These are phyloP conservation scores for Stenopsyche tienmushanensis DNA, from an alignment of 1,140 invertebrate species.

Conservation along the genomic window DNA sequence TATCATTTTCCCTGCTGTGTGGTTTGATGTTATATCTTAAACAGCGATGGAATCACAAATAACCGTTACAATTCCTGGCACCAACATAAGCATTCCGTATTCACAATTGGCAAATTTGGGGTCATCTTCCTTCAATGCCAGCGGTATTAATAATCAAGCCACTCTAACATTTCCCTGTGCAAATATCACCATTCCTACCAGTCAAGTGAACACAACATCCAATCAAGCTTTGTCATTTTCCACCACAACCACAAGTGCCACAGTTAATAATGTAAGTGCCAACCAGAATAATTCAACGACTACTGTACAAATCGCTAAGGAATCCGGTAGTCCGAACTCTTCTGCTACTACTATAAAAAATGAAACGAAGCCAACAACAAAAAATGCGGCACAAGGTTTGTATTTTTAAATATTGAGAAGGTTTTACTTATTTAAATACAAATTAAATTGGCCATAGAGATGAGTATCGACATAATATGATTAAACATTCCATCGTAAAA, in stretches of 20 bases:
- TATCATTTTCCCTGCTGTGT: slow-evolving; percentile 32
- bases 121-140: slow-evolving; percentile 32
- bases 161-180: slow-evolving; percentile 26
- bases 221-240: slow-evolving; percentile 52
- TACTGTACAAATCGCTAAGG: slow-evolving; percentile 14
- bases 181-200: slow-evolving; percentile 21
- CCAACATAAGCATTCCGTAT: slow-evolving; percentile 60
- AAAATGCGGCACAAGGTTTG: slow-evolving; percentile 36
- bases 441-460: no score
- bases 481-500: neutral
- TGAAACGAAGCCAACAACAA: slow-evolving; percentile 31
- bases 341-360: slow-evolving; percentile 28
- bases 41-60: slow-evolving; percentile 53
- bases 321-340: slow-evolving; percentile 4
- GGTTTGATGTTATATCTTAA: slow-evolving; percentile 44
- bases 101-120: slow-evolving; percentile 47
- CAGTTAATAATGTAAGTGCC: slow-evolving; percentile 35
- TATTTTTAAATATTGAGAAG: neutral
- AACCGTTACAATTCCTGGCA: slow-evolving; percentile 58
- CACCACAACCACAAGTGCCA: slow-evolving; percentile 28
- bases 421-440: no score
- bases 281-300: slow-evolving; percentile 29
- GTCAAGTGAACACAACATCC: slow-evolving; percentile 22
- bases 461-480: no score
- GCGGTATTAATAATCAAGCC: slow-evolving; percentile 44